Evolutionary conservation across 2,797 vertebrate species (phyloP), one percentile per base, ranked within the genome.

Genomic region (Mionectes olivaceus): DNA sequence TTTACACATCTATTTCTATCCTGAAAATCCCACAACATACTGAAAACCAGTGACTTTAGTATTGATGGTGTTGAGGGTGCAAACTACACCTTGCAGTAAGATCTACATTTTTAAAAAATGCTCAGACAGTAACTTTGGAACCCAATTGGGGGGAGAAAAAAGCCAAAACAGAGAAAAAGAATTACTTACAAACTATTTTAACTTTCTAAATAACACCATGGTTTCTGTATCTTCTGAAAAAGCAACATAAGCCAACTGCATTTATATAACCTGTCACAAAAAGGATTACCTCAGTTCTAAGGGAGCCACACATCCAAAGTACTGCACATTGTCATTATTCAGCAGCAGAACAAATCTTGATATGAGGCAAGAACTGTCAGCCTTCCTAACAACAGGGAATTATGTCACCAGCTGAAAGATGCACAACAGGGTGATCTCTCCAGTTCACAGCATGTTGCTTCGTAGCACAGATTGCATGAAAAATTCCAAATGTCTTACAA

Each of bases 261-360:
- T 83, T 95, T 91, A 74, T 3, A 19, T 79, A 91, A 83, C 39
- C 55, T 78, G 53, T 50, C 85, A 65, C n/a, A 41, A 61, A 88
- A 71, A 85, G 61, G 49, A 83, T 83, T 86, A 75, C 33, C 24
- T 88, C 3, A 1, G 18, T 79, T 93, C 59, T 69, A 55, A 50
- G 28, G 13, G 14, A 91, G 41, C 17, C 63, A 52, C 50, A 25
- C 8, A 82, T 44, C 25, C 35, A 30, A 69, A 76, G 25, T 65
- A 55, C 63, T 44, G 39, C 57, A 73, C 7, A 33, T 39, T 69
- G 46, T 59, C 83, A 78, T 76, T 68, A 86, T 65, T 90, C 59
- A 65, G 53, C 43, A 86, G 69, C 46, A 81, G 57, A 94, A 75
- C 43, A 76, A 73, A 87, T n/a, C 57, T 86, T 86, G 77, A 91